Evolutionary conservation across 2,888 invertebrate species (phyloP), one percentile per base, ranked within the genome.

Genomic region (Pseudoips prasinana): DNA sequence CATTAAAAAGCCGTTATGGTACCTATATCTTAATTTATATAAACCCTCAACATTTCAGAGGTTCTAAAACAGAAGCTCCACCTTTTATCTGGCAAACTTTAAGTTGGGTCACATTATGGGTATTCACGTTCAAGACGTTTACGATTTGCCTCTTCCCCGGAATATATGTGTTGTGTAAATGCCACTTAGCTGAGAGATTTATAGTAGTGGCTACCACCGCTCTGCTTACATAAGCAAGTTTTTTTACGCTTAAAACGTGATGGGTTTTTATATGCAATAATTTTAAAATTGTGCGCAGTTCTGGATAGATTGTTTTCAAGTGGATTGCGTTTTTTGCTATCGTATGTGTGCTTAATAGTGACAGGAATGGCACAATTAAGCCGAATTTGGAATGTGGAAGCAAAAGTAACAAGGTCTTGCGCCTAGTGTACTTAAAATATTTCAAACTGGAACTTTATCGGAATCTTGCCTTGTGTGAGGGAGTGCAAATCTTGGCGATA

Each of bases 131-230:
- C 39, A 28, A 64, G 82, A 84, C 80, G 57, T 86, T 86, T 85
- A 86, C 85, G 86, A 84, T 81, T 80, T 70, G 67, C 70, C 69
- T 73, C 75, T 71, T 68, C 64, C 75, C 59, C 47, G 62, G 48
- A 48, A 63, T 59, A 75, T 78, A 78, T 81, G 76, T 77, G 75
- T 76, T 74, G 76, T 77, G 78, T 85, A 86, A 85, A 85, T 72
- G 86, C 83, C 85, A 84, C 80, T 85, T 85, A 81, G 63, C 54
- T 44, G 46, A 69, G 60, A 79, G 85, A 86, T 86, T 85, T 86
- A 86, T 75, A 54, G 69, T 67, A 58, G 54, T 58, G 64, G 65
- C 64, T 64, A 64, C 64, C 54, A 46, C 58, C 45, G 53, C 52
- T 61, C 58, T 48, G 48, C 46, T 39, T 58, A 54, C 48, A 45